Base-by-base conservation (phyloP, 2,113 vertebrate genomes). In the Tychaedon coryphoeus region DNA sequence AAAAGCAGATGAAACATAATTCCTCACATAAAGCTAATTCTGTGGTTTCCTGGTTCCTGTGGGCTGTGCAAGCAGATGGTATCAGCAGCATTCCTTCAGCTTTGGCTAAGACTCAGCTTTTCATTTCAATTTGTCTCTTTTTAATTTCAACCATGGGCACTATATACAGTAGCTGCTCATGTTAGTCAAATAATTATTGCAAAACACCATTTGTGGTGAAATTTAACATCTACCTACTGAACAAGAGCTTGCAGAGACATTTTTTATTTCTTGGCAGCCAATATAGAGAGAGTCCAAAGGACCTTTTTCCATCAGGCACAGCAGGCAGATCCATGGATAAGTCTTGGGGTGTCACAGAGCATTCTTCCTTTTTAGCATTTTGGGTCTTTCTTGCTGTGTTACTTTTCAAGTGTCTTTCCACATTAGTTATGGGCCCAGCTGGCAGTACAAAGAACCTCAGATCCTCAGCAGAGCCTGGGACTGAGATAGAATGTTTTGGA, bases 1-100 rank as follows among this genome's bases (percentile, higher is more conserved):
- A 86, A 86, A 93, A 91, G 73, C 34, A 94, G 56, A 88, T 92
- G 72, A 95, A 95, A 96, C 43, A 40, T 88, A 93, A 94, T 93
- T 90, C 40, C 40, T 88, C 77, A 74, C 79, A 92, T 62, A 65
- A 80, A 96, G 82, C 86, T 88, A 77, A 92, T 94, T 93, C 81
- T 70, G 76, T 88, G 40, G 11, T 96, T 97, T 96, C n/a, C 43
- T 83, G 65, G 26, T 83, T 89, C 77, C 88, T 96, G 67, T 80
- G 71, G 92, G 88, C 87, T 75, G 58, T 34, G 31, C 42, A 91
- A 94, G 92, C 93, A 96, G 91, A 96, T 96, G 93, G 88, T 72
- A 74, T 91, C 92, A 79, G 58, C 74, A 88, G 78, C 57, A 94
- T 71, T 51, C 82, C 57, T 87, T 92, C 81, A 67, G 38, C 56